phyloP scores from a whole-genome alignment of 2,113 vertebrate species.

The Vicugna pacos region DNA sequence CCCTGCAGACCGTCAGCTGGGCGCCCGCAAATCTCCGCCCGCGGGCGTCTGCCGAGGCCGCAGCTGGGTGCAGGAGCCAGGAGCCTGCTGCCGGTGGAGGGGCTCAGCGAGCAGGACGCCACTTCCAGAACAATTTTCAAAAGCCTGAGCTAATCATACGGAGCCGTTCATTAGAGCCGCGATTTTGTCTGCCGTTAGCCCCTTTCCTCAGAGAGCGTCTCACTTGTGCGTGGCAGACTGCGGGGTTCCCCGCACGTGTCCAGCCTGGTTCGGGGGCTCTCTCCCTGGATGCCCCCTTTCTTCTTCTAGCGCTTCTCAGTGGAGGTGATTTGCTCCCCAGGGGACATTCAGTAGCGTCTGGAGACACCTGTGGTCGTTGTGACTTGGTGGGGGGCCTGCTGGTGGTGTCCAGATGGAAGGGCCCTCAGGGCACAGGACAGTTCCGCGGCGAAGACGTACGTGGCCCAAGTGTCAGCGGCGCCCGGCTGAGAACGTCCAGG shows the following conservation, averaged over 20 bases:
- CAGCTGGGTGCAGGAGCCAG: not conserved
- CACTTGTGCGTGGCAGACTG: rapidly evolving
- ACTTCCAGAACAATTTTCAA: not conserved
- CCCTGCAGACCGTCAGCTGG: not conserved
- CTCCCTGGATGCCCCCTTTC: not conserved
- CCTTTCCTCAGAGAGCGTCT: rapidly evolving
- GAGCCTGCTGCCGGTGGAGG: not conserved
- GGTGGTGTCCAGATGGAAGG: not conserved
- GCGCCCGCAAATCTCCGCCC: not conserved
- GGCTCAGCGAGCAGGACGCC: not conserved
- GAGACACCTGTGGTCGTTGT: not conserved
- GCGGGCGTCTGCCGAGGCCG: not conserved
- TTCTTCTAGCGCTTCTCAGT: not conserved
- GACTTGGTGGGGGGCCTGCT: rapidly evolving
- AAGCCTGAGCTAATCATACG: not conserved
- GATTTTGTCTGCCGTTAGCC: not conserved
- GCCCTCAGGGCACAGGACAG: not conserved
- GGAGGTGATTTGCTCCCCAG: not conserved
- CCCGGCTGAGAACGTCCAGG: not conserved
- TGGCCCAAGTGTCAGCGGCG: not conserved
- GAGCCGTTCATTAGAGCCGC: not conserved
- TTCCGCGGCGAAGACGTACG: rapidly evolving
- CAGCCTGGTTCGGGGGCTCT: not conserved
- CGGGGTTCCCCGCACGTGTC: rapidly evolving
- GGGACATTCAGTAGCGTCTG: not conserved